These are phyloP conservation scores for Pheosia tremula DNA, from an alignment of 2,888 invertebrate genomes.

Conservation along the genomic window DNA sequence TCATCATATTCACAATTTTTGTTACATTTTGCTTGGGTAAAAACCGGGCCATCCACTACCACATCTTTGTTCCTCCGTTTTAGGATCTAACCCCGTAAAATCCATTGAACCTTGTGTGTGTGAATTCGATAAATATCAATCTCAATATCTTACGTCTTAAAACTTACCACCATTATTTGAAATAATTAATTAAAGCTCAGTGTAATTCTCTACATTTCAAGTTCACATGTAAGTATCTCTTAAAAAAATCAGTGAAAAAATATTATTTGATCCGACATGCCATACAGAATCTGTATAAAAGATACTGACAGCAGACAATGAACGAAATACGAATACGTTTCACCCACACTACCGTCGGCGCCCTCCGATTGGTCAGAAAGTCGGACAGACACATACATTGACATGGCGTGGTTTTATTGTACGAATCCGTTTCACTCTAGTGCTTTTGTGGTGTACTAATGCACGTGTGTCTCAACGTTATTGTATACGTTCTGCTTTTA, in stretches of 20 bases:
- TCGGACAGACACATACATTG: constrained; percentile 56
- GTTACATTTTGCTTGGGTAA: too few relatives aligned
- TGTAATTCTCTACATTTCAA: neutral
- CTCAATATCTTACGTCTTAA: neutral
- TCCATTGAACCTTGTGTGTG: too few relatives aligned
- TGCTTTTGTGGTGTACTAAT: constrained; percentile 62
- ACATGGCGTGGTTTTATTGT: constrained; percentile 59
- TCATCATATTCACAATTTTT: too few relatives aligned
- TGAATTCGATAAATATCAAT: too few relatives aligned
- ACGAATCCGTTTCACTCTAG: constrained; percentile 64
- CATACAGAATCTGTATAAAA: constrained; percentile 11
- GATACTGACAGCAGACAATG: constrained; percentile 54
- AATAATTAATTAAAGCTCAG: neutral
- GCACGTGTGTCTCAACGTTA: constrained; percentile 45
- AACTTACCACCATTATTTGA: neutral
- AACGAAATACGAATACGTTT: constrained; percentile 38
- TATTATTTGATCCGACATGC: constrained; percentile 24
- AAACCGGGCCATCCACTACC: too few relatives aligned
- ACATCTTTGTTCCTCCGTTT: too few relatives aligned
- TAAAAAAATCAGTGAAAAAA: constrained; percentile 22
- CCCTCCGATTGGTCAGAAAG: constrained; percentile 56
- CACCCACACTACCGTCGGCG: constrained; percentile 44
- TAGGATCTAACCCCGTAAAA: too few relatives aligned
- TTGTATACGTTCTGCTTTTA: constrained; percentile 12
- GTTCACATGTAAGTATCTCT: neutral